A percentile compares a stretch with the other conserved stretches of the same genome.
These are phyloP conservation scores for Peromyscus eremicus DNA, from an alignment of 2,797 vertebrate species.

Conservation along the genomic window DNA sequence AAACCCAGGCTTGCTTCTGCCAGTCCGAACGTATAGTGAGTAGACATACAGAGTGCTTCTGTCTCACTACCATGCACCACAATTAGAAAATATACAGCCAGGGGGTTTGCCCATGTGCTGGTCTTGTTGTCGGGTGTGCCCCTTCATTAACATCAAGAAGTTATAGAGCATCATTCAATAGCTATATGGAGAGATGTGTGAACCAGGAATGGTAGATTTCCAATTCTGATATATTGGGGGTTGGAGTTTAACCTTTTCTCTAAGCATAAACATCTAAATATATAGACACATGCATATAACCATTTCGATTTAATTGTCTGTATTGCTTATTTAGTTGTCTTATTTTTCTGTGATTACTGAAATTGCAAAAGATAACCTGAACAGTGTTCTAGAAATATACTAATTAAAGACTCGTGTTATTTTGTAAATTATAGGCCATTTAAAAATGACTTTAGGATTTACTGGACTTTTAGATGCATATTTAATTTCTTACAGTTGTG, in stretches of 20 bases:
- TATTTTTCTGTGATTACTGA: constrained; percentile 62
- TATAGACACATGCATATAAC: constrained; percentile 34
- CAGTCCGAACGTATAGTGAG: neutral
- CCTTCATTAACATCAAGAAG: constrained; percentile 16
- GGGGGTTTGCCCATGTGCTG: neutral
- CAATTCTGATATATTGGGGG: neutral
- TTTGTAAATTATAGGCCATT: constrained; percentile 65
- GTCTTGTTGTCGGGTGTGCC: neutral
- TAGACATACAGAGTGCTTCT: neutral
- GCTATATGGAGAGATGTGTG: neutral
- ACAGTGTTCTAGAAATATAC: constrained; percentile 40
- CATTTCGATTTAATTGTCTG: constrained; percentile 59
- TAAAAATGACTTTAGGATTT: constrained; percentile 39
- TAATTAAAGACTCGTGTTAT: constrained; percentile 53
- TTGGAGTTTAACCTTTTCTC: constrained; percentile 2
- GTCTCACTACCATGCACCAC: neutral
- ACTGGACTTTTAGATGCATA: constrained; percentile 1
- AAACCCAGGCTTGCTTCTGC: constrained; percentile 55
- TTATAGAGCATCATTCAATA: constrained; percentile 33
- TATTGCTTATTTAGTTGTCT: constrained; percentile 47
- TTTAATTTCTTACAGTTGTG: constrained; percentile 53
- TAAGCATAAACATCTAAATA: constrained; percentile 55
- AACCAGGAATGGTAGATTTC: constrained; percentile 17
- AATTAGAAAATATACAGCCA: neutral
- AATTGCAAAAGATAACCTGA: constrained; percentile 67